Conservation (phyloP, 2,888 invertebrate genomes). For the Ectemnius cavifrons region DNA sequence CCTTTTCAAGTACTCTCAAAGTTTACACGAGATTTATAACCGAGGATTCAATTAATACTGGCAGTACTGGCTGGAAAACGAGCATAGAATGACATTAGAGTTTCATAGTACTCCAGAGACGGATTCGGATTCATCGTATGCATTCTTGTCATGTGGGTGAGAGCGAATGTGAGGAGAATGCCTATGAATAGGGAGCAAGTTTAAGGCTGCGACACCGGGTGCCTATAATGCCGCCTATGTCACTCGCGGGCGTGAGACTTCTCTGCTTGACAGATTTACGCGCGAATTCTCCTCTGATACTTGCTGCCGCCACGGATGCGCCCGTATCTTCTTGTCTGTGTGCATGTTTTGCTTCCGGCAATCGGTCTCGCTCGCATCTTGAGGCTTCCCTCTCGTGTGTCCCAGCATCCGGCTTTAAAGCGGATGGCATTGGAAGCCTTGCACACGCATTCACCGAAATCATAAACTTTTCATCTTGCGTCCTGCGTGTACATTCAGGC, state of each 20-base stretch:
- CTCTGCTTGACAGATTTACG: constrained; percentile 59
- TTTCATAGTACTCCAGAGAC: constrained; percentile 27
- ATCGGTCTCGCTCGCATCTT: not conserved
- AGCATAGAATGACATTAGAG: constrained; percentile 11
- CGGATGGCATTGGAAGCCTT: not conserved
- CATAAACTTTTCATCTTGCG: not conserved
- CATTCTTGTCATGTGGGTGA: constrained; percentile 59
- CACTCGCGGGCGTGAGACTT: constrained; percentile 36
- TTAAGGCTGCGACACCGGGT: constrained; percentile 61
- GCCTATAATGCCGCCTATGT: constrained; percentile 28
- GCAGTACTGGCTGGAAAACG: too few species aligned
- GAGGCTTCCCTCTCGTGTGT: not conserved
- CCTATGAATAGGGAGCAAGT: constrained; percentile 70
- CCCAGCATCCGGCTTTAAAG: not conserved
- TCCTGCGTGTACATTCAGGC: not conserved
- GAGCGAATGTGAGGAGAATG: constrained; percentile 31
- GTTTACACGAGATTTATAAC: too few species aligned
- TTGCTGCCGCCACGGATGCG: constrained; percentile 17
- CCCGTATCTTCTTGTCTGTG: not conserved
- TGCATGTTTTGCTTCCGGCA: not conserved
- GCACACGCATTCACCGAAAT: not conserved
- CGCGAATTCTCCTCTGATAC: constrained; percentile 48
- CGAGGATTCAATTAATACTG: too few species aligned
- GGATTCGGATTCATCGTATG: constrained; percentile 60
- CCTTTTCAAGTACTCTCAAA: too few species aligned